These are phyloP conservation scores for Channa argus DNA, from an alignment of 2,113 vertebrate genomes.

Conservation along the genomic window DNA sequence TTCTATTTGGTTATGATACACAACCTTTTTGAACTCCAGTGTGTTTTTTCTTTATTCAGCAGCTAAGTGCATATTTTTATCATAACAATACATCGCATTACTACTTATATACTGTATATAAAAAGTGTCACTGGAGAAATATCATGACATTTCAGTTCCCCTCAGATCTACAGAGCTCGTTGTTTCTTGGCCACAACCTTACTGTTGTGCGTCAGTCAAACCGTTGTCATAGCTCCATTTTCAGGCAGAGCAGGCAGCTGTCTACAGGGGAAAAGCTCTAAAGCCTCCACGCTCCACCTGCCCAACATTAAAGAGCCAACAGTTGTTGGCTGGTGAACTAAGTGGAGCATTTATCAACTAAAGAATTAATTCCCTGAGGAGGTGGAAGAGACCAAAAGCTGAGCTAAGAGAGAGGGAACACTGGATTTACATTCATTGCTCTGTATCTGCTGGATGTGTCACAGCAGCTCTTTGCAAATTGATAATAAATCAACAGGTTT, in stretches of 20 bases:
- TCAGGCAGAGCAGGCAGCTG: not conserved
- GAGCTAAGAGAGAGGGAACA: not conserved
- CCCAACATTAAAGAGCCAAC: no score
- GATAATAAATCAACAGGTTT: no score
- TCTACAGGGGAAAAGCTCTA: no score
- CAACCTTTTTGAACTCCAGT: not conserved
- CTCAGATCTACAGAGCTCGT: no score
- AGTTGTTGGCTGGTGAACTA: no score
- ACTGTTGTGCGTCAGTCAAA: not conserved
- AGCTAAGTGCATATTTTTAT: not conserved
- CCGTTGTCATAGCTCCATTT: not conserved
- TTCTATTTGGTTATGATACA: not conserved
- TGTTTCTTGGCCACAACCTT: not conserved
- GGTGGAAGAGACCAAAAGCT: not conserved
- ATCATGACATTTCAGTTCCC: no score
- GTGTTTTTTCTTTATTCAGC: not conserved
- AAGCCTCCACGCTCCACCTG: no score
- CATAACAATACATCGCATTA: not conserved
- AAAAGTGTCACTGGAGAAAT: not conserved
- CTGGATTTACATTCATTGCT: not conserved
- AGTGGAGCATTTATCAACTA: no score
- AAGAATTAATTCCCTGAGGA: not conserved
- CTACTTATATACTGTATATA: no score
- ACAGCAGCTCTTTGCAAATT: no score
- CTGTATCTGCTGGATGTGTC: no score